Evolutionary conservation across 2,888 invertebrate genomes (phyloP).

Genomic region (Cryptocheilus praepositus): DNA sequence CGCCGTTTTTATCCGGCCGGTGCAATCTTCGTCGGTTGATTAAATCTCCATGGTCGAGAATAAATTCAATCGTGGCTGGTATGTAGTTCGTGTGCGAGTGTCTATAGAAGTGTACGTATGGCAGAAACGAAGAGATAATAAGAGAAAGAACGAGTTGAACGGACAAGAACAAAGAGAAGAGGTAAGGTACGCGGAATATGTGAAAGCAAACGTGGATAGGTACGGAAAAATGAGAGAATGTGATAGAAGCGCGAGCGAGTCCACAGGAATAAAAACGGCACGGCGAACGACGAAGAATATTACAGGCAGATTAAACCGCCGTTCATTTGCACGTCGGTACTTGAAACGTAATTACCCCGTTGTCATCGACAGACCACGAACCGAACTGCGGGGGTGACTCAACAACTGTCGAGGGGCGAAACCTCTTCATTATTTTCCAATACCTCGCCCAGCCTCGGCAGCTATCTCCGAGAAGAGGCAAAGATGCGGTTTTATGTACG

Average conservation of each 20-base stretch:
- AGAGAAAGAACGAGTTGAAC: not conserved
- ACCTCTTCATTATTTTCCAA: conserved; percentile 64
- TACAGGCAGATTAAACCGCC: conserved; percentile 61
- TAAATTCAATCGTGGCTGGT: not conserved
- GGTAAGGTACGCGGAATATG: conserved; percentile 1
- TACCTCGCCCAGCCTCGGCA: conserved; percentile 29
- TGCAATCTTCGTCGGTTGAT: too few relatives aligned
- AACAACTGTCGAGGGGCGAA: conserved; percentile 50
- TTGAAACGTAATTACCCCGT: conserved; percentile 71
- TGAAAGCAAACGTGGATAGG: not conserved
- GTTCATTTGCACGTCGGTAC: conserved; percentile 67
- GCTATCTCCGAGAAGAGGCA: conserved; percentile 43
- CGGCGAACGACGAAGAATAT: conserved; percentile 43
- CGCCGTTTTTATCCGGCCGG: not conserved
- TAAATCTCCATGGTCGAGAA: conserved; percentile 5
- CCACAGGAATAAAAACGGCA: conserved; percentile 35
- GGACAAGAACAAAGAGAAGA: not conserved
- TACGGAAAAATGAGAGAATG: too few relatives aligned
- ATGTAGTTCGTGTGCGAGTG: not conserved
- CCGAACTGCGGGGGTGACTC: conserved; percentile 49
- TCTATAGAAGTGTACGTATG: not conserved
- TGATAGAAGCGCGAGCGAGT: too few relatives aligned
- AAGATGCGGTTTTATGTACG: conserved; percentile 25
- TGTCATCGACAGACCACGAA: conserved; percentile 66
- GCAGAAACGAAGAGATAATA: not conserved